Conservation (phyloP, 2,888 invertebrate genomes). For the Linnaemya tessellans region DNA sequence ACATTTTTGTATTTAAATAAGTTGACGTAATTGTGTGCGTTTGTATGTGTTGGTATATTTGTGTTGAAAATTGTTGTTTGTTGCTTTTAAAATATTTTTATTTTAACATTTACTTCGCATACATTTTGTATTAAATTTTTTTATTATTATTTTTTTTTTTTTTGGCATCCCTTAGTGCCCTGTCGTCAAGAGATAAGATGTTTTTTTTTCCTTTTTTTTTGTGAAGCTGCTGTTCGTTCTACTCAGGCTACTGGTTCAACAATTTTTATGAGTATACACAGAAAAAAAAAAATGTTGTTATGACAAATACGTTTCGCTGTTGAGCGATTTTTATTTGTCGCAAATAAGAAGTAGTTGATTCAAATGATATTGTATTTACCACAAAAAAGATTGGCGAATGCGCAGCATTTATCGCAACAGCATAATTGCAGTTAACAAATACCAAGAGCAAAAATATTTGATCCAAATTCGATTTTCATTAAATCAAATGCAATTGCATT, state of each 20-base stretch:
- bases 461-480: too few relatives aligned
- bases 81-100: slow-evolving; percentile 18
- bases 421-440: too few relatives aligned
- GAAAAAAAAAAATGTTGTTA: too few relatives aligned
- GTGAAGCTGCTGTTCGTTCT: slow-evolving; percentile 16
- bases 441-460: too few relatives aligned
- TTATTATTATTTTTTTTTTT: slow-evolving; percentile 28
- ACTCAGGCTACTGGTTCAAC: slow-evolving; percentile 26
- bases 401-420: too few relatives aligned
- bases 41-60: not conserved
- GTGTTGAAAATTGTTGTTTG: not conserved
- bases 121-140: slow-evolving; percentile 17
- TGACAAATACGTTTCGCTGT: too few relatives aligned
- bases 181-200: slow-evolving; percentile 68
- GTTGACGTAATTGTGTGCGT: not conserved
- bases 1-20: slow-evolving; percentile 31
- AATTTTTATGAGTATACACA: slow-evolving; percentile 40
- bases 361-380: too few relatives aligned
- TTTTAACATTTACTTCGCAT: not conserved
- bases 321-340: too few relatives aligned
- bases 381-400: too few relatives aligned
- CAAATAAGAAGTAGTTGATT: too few relatives aligned
- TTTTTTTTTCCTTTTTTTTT: slow-evolving; percentile 1
- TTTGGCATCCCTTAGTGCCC: slow-evolving; percentile 57
- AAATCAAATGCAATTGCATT: too few relatives aligned